These are phyloP conservation scores for Cistogaster globosa DNA, from an alignment of 2,888 invertebrate genomes.

Conservation along the genomic window DNA sequence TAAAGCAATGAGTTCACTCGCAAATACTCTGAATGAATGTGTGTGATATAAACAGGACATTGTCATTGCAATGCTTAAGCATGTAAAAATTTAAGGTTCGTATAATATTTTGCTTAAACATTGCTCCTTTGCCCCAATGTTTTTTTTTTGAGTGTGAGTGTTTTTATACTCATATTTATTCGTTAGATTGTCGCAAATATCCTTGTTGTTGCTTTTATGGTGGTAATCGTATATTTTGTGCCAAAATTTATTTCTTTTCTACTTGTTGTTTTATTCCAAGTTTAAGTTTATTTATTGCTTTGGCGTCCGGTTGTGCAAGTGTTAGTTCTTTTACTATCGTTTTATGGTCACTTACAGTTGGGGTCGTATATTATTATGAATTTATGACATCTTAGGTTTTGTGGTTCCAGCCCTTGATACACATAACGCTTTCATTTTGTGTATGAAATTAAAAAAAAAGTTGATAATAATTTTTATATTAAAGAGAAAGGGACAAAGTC, in stretches of 20 bases:
- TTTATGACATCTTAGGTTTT: constrained; percentile 78
- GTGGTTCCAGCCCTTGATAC: constrained; percentile 68
- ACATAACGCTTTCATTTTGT: constrained; percentile 17
- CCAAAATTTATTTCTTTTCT: constrained; percentile 50
- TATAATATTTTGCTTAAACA: background rate
- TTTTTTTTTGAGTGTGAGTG: background rate
- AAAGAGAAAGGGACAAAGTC: background rate
- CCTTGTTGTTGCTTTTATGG: constrained; percentile 16
- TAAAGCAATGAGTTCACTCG: constrained; percentile 22
- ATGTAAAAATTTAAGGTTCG: constrained; percentile 5
- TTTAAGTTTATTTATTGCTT: constrained; percentile 60
- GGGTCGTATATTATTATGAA: constrained; percentile 80
- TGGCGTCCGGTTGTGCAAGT: constrained; percentile 53
- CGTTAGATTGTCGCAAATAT: constrained; percentile 38
- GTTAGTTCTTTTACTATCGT: constrained; percentile 57
- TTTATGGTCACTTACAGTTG: constrained; percentile 67
- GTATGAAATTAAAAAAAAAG: constrained; percentile 26
- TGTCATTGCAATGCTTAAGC: constrained; percentile 31
- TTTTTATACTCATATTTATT: constrained; percentile 40
- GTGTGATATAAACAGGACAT: constrained; percentile 38
- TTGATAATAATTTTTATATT: background rate
- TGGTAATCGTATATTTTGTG: constrained; percentile 42
- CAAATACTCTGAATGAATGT: constrained; percentile 6
- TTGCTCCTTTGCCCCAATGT: background rate
- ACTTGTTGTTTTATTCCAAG: constrained; percentile 35